These are phyloP conservation scores for Cebus imitator DNA, from an alignment of 2,113 vertebrate genomes.

Conservation along the genomic window DNA sequence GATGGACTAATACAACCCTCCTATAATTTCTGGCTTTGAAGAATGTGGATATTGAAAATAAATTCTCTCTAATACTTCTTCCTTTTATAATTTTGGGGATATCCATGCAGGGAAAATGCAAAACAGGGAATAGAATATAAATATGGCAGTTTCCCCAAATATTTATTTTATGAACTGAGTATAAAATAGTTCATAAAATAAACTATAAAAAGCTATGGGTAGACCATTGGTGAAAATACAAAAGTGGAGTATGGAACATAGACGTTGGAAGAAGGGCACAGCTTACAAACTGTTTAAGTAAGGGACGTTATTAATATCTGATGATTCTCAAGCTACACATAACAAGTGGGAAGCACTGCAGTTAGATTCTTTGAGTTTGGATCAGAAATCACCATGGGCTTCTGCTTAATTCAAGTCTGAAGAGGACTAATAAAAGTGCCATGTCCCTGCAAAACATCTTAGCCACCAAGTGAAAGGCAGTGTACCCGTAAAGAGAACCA, in stretches of 20 bases:
- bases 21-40: not conserved
- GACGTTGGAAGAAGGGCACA: not conserved
- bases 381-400: not conserved
- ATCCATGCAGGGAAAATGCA: not conserved
- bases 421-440: not conserved
- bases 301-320: not conserved
- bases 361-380: not conserved
- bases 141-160: not conserved
- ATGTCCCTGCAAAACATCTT: not conserved
- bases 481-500: rapidly evolving
- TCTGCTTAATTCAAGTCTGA: not conserved
- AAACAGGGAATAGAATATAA: not conserved
- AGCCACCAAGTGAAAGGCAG: not conserved
- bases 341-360: not conserved
- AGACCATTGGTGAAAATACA: not conserved
- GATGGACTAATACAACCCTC: not conserved
- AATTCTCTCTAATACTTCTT: not conserved
- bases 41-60: not conserved
- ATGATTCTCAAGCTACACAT: not conserved
- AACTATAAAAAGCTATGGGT: not conserved
- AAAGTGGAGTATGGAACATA: not conserved
- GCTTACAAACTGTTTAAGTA: not conserved
- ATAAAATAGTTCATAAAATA: no score
- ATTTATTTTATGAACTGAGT: not conserved
- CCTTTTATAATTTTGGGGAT: not conserved